phyloP scores from a whole-genome alignment of 1,140 invertebrate species.

The Acromyrmex charruanus region DNA sequence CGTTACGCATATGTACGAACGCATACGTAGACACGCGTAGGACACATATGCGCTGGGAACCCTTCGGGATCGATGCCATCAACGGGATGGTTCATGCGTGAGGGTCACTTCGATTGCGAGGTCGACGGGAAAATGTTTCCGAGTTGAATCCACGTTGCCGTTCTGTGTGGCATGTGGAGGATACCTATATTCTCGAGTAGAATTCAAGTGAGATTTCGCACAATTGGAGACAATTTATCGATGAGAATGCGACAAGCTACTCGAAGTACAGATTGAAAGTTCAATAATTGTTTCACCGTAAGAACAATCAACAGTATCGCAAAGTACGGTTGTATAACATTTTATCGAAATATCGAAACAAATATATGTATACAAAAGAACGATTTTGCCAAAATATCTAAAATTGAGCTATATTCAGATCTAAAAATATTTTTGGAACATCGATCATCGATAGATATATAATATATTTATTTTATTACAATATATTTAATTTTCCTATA shows the following conservation, averaged over 20 bases:
- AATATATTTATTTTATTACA: too few relatives aligned
- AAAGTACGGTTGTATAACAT: not conserved
- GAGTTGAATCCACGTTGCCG: constrained; percentile 22
- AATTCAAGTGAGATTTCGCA: not conserved
- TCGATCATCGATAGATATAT: too few relatives aligned
- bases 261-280: not conserved
- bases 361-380: too few relatives aligned
- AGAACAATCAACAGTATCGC: not conserved
- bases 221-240: not conserved
- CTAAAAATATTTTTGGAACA: too few relatives aligned
- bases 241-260: not conserved
- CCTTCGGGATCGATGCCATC: constrained; percentile 57
- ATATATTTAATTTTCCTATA: too few relatives aligned
- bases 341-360: not conserved
- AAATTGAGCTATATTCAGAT: too few relatives aligned
- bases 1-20: not conserved
- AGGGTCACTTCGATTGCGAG: constrained; percentile 59
- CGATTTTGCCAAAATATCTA: too few relatives aligned
- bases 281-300: not conserved
- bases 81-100: constrained; percentile 51
- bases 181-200: not conserved
- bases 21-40: not conserved
- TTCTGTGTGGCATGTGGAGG: not conserved
- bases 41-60: constrained; percentile 4
- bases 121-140: constrained; percentile 52